Conservation (phyloP, 2,113 vertebrate species). For the Phyllostomus hastatus region DNA sequence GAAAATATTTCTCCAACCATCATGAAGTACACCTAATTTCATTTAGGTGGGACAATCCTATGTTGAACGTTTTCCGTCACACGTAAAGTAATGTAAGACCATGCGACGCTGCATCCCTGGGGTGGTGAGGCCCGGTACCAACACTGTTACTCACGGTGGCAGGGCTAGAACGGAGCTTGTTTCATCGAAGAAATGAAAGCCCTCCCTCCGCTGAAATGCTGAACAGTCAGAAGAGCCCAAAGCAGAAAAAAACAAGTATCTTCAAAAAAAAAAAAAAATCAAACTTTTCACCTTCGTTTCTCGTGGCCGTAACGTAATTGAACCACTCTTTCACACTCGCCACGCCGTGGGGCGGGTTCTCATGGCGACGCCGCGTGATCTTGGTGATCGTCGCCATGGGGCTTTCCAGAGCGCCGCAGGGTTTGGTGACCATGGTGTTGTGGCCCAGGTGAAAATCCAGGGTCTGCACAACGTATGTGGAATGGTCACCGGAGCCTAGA, state of each 20-base stretch:
- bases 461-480: slow-evolving; percentile 97
- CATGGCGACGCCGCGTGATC: slow-evolving; percentile 94
- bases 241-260: not conserved
- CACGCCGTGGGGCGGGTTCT: slow-evolving; percentile 97
- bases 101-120: not conserved
- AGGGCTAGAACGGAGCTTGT: not conserved
- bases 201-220: slow-evolving; percentile 32
- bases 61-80: slow-evolving; percentile 30
- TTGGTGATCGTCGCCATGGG: slow-evolving; percentile 99
- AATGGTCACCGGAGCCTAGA: slow-evolving; percentile 93
- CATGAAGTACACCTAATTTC: slow-evolving; percentile 13
- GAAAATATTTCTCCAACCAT: not conserved
- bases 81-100: not conserved
- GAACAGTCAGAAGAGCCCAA: not conserved
- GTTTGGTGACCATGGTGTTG: slow-evolving; percentile 99
- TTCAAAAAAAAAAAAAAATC: not conserved
- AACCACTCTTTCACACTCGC: slow-evolving; percentile 99
- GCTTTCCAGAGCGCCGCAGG: slow-evolving; percentile 95
- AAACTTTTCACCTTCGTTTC: slow-evolving; percentile 90
- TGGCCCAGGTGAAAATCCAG: slow-evolving; percentile 98
- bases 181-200: not conserved
- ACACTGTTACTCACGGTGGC: not conserved
- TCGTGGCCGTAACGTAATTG: slow-evolving; percentile 96
- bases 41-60: slow-evolving; percentile 23
- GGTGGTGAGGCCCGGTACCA: not conserved